These are phyloP conservation scores for Semicossyphus pulcher DNA, from an alignment of 2,113 vertebrate genomes.

Conservation along the genomic window DNA sequence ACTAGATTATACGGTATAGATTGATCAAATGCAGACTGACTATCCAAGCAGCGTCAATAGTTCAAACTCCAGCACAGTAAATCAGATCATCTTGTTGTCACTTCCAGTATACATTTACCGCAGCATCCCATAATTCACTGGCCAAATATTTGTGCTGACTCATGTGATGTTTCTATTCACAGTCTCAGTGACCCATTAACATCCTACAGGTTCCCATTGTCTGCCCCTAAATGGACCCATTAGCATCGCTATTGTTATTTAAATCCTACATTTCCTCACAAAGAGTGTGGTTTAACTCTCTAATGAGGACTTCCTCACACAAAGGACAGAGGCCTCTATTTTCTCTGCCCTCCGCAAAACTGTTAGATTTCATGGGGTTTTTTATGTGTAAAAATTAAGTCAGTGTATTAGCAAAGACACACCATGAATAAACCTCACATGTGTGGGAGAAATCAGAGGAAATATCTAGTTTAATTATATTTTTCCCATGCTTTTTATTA, in stretches of 20 bases:
- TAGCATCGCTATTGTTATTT: conserved; percentile 85
- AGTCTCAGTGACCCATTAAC: conserved; percentile 84
- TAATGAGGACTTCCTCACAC: conserved; percentile 79
- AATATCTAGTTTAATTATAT: too few relatives aligned
- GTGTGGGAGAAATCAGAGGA: too few relatives aligned
- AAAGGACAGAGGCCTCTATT: conserved; percentile 71
- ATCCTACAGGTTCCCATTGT: conserved; percentile 81
- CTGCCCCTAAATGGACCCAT: conserved; percentile 72
- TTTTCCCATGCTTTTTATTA: too few relatives aligned
- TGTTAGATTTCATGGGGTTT: conserved; percentile 15
- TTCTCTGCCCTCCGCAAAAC: conserved; percentile 46
- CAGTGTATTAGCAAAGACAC: too few relatives aligned
- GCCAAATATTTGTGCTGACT: conserved; percentile 85
- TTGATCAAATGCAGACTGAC: too few relatives aligned
- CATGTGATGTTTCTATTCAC: conserved; percentile 84
- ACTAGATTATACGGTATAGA: too few relatives aligned
- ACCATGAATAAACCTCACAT: too few relatives aligned
- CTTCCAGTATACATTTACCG: conserved; percentile 24
- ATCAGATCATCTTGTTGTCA: conserved; percentile 23
- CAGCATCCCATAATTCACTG: conserved; percentile 67
- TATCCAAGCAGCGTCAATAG: too few relatives aligned
- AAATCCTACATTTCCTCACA: conserved; percentile 83
- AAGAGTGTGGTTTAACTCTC: conserved; percentile 81
- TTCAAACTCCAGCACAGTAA: too few relatives aligned
- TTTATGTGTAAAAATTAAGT: too few relatives aligned